Evolutionary conservation across 2,797 vertebrate genomes (phyloP), one percentile per base, ranked within the genome.

Genomic region (Argyrosomus regius): DNA sequence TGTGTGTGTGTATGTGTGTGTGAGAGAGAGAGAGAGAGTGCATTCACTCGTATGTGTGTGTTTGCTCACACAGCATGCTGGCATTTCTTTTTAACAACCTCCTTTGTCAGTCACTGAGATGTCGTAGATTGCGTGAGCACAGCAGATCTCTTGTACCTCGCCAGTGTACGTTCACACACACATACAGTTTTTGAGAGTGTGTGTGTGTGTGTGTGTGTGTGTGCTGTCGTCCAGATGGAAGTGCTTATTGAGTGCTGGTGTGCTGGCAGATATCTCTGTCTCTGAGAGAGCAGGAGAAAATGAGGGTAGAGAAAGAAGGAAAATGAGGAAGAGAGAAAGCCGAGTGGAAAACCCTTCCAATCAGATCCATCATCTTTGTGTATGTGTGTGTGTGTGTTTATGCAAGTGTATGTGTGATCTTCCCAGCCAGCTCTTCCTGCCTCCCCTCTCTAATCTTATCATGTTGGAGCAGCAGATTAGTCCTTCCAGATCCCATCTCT

Each of bases 361-460:
- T 93, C 89, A 93, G 87, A 93, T 92, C 89, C 82, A 91, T 95
- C 93, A 92, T 93, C 87, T 87, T 56, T 66, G 69, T 83, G 66
- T 58, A 53, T 71, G 66, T 69, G 74, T 72, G 79, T 82, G 60
- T 67, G 69, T 80, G 80, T 85, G 82, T 85, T 59, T 76, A 67
- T 74, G 79, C 43, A 6, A 60, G 85, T 85, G 72, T 79, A 61
- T 82, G 82, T 89, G 87, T 88, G 89, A 92, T 92, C 88, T 85
- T 87, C 81, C 87, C 87, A 86, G 85, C 90, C 87, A 88, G 90
- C 88, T 88, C 85, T 94, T 93, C 92, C 93, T 92, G 91, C 88
- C 91, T 86, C 84, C 84, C 77, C 57, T 79, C 87, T 90, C 91
- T 95, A 94, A 95, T 95, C 95, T 94, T 92, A 95, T 96, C 93